phyloP scores from a whole-genome alignment of 2,113 vertebrate genomes.

The Oreocharis arfaki region DNA sequence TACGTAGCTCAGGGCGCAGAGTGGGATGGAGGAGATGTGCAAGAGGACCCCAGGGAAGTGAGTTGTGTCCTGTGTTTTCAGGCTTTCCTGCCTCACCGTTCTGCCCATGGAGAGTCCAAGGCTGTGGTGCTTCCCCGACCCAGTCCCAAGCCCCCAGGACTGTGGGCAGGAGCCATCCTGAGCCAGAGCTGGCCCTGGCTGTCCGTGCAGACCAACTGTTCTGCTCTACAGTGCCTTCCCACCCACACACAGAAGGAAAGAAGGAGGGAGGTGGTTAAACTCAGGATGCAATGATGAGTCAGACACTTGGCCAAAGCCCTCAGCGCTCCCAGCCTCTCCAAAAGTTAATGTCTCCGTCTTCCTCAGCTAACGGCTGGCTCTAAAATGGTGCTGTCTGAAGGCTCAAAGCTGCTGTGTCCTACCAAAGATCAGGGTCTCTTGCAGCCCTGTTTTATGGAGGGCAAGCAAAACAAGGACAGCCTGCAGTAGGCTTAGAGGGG shows the following conservation, averaged over 20 bases:
- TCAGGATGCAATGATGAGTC: background rate
- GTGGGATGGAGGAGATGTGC: background rate
- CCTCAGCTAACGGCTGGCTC: background rate
- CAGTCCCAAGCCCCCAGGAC: background rate
- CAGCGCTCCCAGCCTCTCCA: background rate
- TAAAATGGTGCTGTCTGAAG: constrained; percentile 10
- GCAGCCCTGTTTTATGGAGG: background rate
- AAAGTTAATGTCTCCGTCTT: background rate
- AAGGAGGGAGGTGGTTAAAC: constrained; percentile 1
- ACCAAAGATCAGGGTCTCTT: background rate
- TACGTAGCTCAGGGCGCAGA: rapidly evolving
- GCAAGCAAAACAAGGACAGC: background rate
- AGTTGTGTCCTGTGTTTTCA: background rate
- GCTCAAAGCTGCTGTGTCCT: background rate
- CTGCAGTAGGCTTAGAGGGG: background rate
- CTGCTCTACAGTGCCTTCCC: background rate
- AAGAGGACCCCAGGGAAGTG: background rate
- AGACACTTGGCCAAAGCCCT: constrained; percentile 15
- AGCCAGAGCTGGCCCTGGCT: background rate
- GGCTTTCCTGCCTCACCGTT: rapidly evolving
- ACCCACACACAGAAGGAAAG: background rate
- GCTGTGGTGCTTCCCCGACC: rapidly evolving
- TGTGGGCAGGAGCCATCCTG: background rate
- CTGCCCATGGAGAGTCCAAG: background rate
- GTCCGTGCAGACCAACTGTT: rapidly evolving